Evolutionary conservation across 2,888 invertebrate species (phyloP), one percentile per base, ranked within the genome.

Genomic region (Lamproptera curius): DNA sequence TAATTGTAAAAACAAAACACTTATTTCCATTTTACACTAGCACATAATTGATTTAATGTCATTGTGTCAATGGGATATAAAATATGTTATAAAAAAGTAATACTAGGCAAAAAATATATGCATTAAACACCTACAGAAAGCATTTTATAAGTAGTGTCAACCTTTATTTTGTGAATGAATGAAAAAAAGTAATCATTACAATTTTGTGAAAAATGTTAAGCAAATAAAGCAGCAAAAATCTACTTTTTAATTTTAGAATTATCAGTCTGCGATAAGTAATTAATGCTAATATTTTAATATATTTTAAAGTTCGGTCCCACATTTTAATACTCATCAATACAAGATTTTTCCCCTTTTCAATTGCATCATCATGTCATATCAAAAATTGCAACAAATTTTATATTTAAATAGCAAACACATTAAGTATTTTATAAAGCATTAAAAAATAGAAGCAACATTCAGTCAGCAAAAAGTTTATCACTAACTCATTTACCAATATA

Each of bases 221-320:
- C 52, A 53, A 52, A 51, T 42, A 42, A 42, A 57, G 59, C 62
- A 59, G 58, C 56, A 53, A 58, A 55, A 53, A 36, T 16, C 31
- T 46, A 45, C 37, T 31, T 50, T 45, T 50, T 34, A 51, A 46
- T 26, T 17, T 41, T 48, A 51, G 33, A 31, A 33, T 45, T 34
- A 55, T 56, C 55, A 56, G 55, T 55, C 55, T 46, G 55, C 51
- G 43, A 46, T 41, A 39, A 49, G 55, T 68, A 69, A n/a, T n/a
- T n/a, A n/a, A 63, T 57, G 58, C 63, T 69, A 70, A 71, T 62
- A 58, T 63, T 71, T 68, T 66, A 72, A 70, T 63, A 51, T 43
- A 53, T 45, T 53, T 70, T 65, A 61, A 67, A 67, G 70, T 77
- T 81, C 76, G 81, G 82, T 81, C 82, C 82, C 82, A 67, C 63